Evolutionary conservation across 1,140 invertebrate species (phyloP), one percentile per base, ranked within the genome.

Genomic region (Pachyrhynchus sulphureomaculatus): DNA sequence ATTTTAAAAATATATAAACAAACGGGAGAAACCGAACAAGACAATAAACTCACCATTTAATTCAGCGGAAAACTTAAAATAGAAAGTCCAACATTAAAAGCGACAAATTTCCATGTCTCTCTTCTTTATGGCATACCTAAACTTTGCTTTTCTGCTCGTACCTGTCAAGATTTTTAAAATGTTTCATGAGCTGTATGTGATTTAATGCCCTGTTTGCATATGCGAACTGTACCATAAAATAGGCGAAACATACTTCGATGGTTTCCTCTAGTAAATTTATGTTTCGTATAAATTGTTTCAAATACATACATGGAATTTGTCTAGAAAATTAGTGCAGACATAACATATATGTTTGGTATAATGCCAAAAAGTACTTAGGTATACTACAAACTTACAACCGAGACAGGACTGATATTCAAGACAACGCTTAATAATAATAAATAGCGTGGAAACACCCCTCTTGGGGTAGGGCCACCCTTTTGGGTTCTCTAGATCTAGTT

Each of bases 131-230:
- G 39, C 53, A 45, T 56, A 56, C 53, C 39, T 56, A 56, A 56
- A 56, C 15, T 45, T 56, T 44, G 39, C 41, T 56, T 45, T 42
- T 26, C 53, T 12, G 41, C 53, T 32, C 53, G 41, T 34, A 56
- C 53, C 15, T 41, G 54, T 57, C 54, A 49, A 49, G 45, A 58
- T 58, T 49, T 61, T 61, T 61, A 61, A 61, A 45, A 61, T 61
- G 58, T 37, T 61, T 61, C 53, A 61, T 61, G 58, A 53, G 58
- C 58, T 61, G 58, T 61, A 48, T 53, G 58, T 61, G 58, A 61
- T 61, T 61, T 48, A 61, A 26, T 23, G 15, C 58, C 45, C n/a
- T 61, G 58, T 61, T 61, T 61, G 58, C 47, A 53, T 61, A 52
- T 53, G 21, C 24, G 37, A 18, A 24, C 41, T 12, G 15, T 34